phyloP scores from a whole-genome alignment of 2,113 vertebrate genomes.

The Apodemus sylvaticus region DNA sequence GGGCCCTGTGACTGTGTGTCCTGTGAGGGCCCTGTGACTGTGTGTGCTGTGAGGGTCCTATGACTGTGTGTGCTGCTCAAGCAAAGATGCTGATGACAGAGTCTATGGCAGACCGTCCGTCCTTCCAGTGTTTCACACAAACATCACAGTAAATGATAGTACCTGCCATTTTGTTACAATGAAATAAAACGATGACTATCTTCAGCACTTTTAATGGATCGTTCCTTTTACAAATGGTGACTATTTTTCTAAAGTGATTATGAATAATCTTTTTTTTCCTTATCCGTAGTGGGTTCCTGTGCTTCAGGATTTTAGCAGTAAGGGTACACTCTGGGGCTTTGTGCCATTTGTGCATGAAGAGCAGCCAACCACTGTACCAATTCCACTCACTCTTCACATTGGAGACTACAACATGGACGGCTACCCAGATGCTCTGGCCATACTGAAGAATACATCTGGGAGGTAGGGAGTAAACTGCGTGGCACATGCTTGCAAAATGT shows the following conservation, averaged over 20 bases:
- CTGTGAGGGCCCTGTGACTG: background rate
- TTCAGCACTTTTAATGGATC: background rate
- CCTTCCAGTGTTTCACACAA: background rate
- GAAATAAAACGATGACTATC: background rate
- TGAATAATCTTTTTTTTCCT: slow-evolving; percentile 23
- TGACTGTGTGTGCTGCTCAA: background rate
- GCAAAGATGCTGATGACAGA: background rate
- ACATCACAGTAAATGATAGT: background rate
- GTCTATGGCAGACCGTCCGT: background rate
- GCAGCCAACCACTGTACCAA: slow-evolving; percentile 68
- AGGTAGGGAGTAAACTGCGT: slow-evolving; percentile 85
- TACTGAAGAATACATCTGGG: slow-evolving; percentile 92
- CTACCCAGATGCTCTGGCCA: slow-evolving; percentile 95
- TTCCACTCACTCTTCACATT: slow-evolving; percentile 92
- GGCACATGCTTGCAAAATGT: background rate
- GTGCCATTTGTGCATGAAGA: slow-evolving; percentile 79
- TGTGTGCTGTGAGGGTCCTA: background rate
- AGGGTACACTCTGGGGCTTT: slow-evolving; percentile 93
- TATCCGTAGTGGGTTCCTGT: slow-evolving; percentile 90
- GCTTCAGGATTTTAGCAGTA: slow-evolving; percentile 91
- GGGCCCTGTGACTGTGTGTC: background rate
- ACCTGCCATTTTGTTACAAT: background rate
- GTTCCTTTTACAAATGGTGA: background rate
- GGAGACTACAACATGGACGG: slow-evolving; percentile 99
- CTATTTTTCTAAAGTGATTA: background rate